phyloP scores from a whole-genome alignment of 1,140 invertebrate genomes.

The Leucophenga varia region DNA sequence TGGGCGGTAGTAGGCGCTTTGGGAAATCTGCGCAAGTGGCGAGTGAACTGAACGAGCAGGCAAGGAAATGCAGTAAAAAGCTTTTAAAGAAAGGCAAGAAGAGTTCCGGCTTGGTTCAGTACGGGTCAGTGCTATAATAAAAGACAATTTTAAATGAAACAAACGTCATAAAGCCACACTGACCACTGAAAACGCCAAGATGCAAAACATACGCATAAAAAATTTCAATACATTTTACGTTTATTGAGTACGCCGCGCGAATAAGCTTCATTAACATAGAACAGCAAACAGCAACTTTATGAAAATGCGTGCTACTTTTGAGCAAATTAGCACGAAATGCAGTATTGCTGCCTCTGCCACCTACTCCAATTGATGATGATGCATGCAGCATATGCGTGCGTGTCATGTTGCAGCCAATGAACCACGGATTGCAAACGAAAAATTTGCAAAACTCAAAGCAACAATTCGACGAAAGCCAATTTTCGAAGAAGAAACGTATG shows the following conservation, averaged over 20 bases:
- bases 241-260: no score
- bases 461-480: conserved; percentile 53
- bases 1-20: conserved; percentile 33
- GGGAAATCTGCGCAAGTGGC: conserved; percentile 48
- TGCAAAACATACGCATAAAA: no score
- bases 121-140: conserved; percentile 14
- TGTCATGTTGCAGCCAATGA: conserved; percentile 17
- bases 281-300: no score
- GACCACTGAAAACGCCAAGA: no score
- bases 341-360: no score
- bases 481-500: conserved; percentile 12
- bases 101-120: not conserved
- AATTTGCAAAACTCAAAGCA: conserved; percentile 54
- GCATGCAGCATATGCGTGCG: conserved; percentile 23
- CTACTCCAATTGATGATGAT: conserved; percentile 22
- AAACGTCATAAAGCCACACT: conserved; percentile 18
- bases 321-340: no score
- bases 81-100: conserved; percentile 19
- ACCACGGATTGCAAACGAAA: conserved; percentile 35
- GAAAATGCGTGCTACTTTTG: no score
- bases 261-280: not conserved
- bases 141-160: conserved; percentile 25
- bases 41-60: conserved; percentile 22
- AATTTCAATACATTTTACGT: no score
- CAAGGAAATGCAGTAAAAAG: conserved; percentile 8